Evolutionary conservation across 37 sponge, comb jelly and placozoan species (phyloP), one percentile per base, ranked within the genome.

Genomic region (Spongilla lacustris): DNA sequence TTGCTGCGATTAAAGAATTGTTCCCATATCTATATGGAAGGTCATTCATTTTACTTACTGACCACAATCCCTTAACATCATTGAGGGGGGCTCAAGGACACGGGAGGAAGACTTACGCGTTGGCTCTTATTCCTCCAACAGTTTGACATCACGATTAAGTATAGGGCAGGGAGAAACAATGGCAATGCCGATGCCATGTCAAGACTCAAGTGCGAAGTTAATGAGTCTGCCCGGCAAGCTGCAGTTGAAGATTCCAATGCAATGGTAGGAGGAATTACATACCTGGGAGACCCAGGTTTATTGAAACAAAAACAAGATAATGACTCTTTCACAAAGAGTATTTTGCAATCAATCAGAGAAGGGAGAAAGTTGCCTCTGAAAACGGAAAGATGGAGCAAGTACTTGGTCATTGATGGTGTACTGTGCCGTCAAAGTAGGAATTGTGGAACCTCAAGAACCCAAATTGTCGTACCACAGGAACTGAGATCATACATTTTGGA

Each of bases 91-190:
- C 30, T 85, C n/a, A 85, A 76, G 46, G 85, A 85, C 68, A 21
- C 10, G 30, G 68, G 85, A 14, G 77, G 85, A 24, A 77, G 85
- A 4, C n/a, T 85, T 71, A 25, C 69, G 5, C 34, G 79, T 33
- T 85, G 86, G 86, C 34, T 69, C 36, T 34, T 85, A 36, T 76
- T 79, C 21, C 67, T 86, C 49, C 87, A 86, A 71, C 87, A 86
- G 66, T 80, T 86, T 46, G 66, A 86, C 37, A 80, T 79, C 33
- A 10, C 30, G 29, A 31, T 86, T 50, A 50, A 72, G 41, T 79
- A 69, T 74, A 78, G 70, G n/a, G 34, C 87, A 50, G 87, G 87
- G 25, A 32, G 73, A 71, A 36, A 23, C 36, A 36, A 86, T 50
- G 58, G 80, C 38, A 71, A 86, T 86, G 87, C 87, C 32, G 80